Evolutionary conservation across 2,888 invertebrate genomes (phyloP), one percentile per base, ranked within the genome.

Genomic region (Synanthedon formicaeformis): DNA sequence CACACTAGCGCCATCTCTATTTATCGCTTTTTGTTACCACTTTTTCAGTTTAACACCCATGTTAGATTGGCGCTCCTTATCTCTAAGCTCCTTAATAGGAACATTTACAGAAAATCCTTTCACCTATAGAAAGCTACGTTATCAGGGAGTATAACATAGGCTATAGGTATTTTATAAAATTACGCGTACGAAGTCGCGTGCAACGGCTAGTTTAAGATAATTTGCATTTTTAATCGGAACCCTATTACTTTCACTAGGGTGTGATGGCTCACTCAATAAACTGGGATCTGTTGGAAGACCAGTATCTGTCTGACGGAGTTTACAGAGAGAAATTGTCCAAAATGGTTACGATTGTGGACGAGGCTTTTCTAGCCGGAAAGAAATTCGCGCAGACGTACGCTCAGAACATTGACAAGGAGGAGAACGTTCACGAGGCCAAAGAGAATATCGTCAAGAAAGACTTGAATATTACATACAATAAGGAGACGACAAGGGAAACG

Each of bases 231-330:
- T n/a, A n/a, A n/a, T n/a, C n/a, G n/a, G n/a, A n/a, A n/a, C n/a
- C n/a, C 12, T 10, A 45, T 45, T 45, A 45, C n/a, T 45, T 45
- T 45, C 81, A 87, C 48, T 81, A 97, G 94, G 98, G 98, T 50
- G 98, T 98, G 4, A 94, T 98, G 94, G 95, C 97, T 63, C 93
- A 94, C 61, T 95, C 97, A 1, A 97, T 98, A 67, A 94, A 97
- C 73, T 98, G 98, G 98, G 92, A 95, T 63, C 88, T 96, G 61
- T 85, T 98, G 53, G 94, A 97, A 81, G 90, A 92, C 50, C 97
- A 98, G 75, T 98, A 95, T 80, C 90, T 92, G 62, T 91, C 93
- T 6, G 93, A 97, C 76, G 91, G 92, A 56, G 88, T 90, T 40
- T 97, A 94, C 77, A 90, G 93, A 64, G 92, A 96, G 64, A 94